These are phyloP conservation scores for Neodiprion virginianus DNA, from an alignment of 1,140 invertebrate genomes.

Conservation along the genomic window DNA sequence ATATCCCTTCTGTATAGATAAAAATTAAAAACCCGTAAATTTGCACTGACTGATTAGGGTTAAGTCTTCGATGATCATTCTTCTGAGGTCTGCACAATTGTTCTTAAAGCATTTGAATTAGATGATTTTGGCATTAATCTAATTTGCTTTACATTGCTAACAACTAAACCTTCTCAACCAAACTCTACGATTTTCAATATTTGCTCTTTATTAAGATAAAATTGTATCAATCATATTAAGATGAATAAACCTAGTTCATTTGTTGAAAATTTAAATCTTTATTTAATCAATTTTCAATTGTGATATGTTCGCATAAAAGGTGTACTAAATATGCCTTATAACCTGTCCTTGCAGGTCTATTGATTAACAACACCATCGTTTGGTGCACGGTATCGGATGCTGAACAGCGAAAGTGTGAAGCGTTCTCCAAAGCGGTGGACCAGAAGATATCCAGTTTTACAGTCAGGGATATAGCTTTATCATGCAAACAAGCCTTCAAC, in stretches of 20 bases:
- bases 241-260: neutral
- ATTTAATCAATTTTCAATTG: neutral
- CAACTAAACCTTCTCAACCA: too few relatives aligned
- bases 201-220: neutral
- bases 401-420: slow-evolving; percentile 81
- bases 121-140: too few relatives aligned
- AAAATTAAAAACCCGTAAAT: too few relatives aligned
- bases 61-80: too few relatives aligned
- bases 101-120: too few relatives aligned
- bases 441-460: slow-evolving; percentile 70
- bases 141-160: too few relatives aligned
- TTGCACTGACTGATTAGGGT: too few relatives aligned
- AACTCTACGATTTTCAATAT: neutral
- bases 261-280: neutral
- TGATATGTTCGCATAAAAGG: neutral
- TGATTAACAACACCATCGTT: slow-evolving; percentile 43
- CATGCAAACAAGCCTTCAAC: slow-evolving; percentile 74
- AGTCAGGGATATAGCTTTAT: slow-evolving; percentile 67
- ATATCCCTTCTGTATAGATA: too few relatives aligned
- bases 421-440: slow-evolving; percentile 71
- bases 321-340: neutral
- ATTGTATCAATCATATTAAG: too few relatives aligned
- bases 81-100: too few relatives aligned
- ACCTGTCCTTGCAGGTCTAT: slow-evolving; percentile 37
- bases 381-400: slow-evolving; percentile 81